Evolutionary conservation across 2,888 invertebrate species (phyloP), one percentile per base, ranked within the genome.

Genomic region (Amiota mariae): DNA sequence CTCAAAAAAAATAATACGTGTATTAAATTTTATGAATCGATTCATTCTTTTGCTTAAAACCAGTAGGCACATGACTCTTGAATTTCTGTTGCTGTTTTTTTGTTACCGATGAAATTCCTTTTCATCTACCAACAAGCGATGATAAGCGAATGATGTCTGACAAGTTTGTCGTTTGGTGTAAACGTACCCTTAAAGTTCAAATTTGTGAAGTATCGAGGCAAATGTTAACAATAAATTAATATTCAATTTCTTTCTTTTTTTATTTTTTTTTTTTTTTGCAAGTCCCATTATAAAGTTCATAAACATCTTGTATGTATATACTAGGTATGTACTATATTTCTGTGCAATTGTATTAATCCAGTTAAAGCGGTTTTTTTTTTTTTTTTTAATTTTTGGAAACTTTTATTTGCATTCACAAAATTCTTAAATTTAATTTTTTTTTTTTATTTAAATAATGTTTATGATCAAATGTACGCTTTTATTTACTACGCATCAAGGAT

Each of bases 361-460:
- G 48, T 66, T 48, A 8, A 66, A 66, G 48, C 15, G 66, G 15
- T 66, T 63, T 63, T 63, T 63, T 1, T 63, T 36, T 66, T 63
- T 63, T 63, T 63, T 1, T 63, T 36, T 2, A 36, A 36, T 36
- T 36, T 4, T 36, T 36, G 4, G 4, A 36, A 36, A 36, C 36
- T 6, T 36, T 36, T 6, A 36, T 36, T 36, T 36, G 6, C 36
- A 36, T 0, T 36, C 36, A 36, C 36, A 59, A 18, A 59, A 20
- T 20, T 11, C 18, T n/a, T 10, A 57, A 57, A 9, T 57, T 57
- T n/a, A 57, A 24, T 11, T 59, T 18, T 24, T 59, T 24, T 15
- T 59, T 20, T 59, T 6, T 59, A 59, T 18, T 56, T 8, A 15
- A 8, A 15, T 15, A 11, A n/a, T 18, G 13, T 20, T 12, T 59